Evolutionary conservation across 2,797 vertebrate species (phyloP).

Genomic region (Hipposideros larvatus): DNA sequence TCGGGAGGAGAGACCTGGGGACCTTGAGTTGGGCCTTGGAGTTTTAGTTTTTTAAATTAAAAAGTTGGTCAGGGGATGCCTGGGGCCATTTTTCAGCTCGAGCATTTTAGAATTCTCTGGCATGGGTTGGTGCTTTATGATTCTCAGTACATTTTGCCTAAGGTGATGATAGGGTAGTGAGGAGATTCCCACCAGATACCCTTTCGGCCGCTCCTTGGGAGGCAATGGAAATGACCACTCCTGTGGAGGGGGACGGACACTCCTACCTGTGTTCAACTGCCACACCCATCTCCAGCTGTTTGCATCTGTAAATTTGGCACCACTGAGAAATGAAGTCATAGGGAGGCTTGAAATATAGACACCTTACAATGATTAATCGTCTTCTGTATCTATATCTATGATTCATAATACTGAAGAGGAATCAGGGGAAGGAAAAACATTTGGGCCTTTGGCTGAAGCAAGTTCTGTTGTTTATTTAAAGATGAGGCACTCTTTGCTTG

Average conservation of each 20-base stretch:
- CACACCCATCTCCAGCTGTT: accelerated
- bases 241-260: accelerated
- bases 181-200: too few species aligned
- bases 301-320: not conserved
- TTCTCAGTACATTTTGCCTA: not conserved
- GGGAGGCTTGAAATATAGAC: not conserved
- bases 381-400: not conserved
- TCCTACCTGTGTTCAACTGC: accelerated
- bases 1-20: not conserved
- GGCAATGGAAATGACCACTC: too few species aligned
- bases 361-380: not conserved
- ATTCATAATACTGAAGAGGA: not conserved
- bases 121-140: accelerated
- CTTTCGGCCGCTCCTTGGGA: not conserved
- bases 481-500: not conserved
- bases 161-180: not conserved
- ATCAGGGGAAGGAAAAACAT: not conserved
- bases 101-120: not conserved
- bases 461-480: not conserved
- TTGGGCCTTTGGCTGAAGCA: not conserved
- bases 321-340: not conserved
- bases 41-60: not conserved
- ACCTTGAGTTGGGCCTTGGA: not conserved
- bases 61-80: not conserved
- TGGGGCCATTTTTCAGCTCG: not conserved